Base-by-base conservation (phyloP, 1,140 invertebrate genomes). In the Zaprionus camerounensis region DNA sequence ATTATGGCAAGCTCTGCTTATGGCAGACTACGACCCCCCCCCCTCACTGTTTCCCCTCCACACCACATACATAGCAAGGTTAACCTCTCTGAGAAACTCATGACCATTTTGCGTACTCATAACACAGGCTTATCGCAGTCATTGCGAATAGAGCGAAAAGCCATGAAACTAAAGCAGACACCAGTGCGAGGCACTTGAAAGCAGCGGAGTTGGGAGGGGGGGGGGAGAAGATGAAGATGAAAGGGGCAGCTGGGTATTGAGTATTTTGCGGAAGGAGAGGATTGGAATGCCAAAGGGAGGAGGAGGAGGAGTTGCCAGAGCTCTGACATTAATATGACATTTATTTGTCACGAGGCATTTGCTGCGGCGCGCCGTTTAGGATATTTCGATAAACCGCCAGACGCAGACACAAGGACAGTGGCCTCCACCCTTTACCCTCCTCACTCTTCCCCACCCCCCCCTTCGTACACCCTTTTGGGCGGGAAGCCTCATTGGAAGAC, bases 251-350 rank as follows among this genome's bases (percentile, higher is more conserved):
- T 51, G 41, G 31, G 12, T 49, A 49, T 49, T 24, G 9, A 61
- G 3, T 41, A 15, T 41, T 15, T 20, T 20, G 20, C 20, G 20
- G 20, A 3, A 17, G 58, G 24, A 55, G 36, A 24, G 24, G 3
- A 88, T 90, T 84, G 84, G 78, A 84, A 88, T 90, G 70, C 68
- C 31, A 34, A 7, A 34, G 31, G 31, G 53, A 44, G 22, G 49
- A 31, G n/a, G n/a, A n/a, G n/a, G n/a, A n/a, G n/a, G 38, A 71
- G 20, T 24, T 51, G 3, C 56, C 51, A 51, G 28, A 76, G 24
- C 56, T 80, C 76, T 90, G 85, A 90, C 85, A 91, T 90, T 90
- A 90, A 90, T 90, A 85, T 90, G 85, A 90, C 85, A 90, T 90
- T 90, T 90, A 90, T 90, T 90, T 90, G 85, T 90, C 81, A 82